Base-by-base conservation (phyloP, 2,888 invertebrate genomes). In the Andrena haemorrhoa region DNA sequence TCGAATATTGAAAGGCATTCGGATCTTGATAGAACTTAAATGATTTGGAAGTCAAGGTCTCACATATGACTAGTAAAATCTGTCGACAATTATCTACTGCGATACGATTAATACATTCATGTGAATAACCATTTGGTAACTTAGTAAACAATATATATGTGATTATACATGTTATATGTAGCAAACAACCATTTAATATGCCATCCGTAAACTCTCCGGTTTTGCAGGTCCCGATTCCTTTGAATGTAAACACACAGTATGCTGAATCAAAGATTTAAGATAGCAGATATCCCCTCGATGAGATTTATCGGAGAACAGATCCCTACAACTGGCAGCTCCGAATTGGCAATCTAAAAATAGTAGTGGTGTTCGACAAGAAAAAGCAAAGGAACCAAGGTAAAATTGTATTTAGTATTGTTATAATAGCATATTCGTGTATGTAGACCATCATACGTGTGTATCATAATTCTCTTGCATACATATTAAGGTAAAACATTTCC, bases 381-480 rank as follows among this genome's bases (percentile, higher is more conserved):
- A 79, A 85, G 85, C 85, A 87, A 83, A 90, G 81, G 88, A 88
- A 90, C 80, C 72, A 83, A 89, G 81, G 79, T 87, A 88, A 85
- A 83, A 74, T 89, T 89, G 77, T 90, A 89, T 89, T 89, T 90
- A 87, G 82, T 82, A 83, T 81, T 83, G 79, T 83, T 86, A 83
- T 88, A 86, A 87, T 88, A 85, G 78, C 68, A 89, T 80, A 79
- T 84, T 77, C 61, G 63, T 86, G 76, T 86, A 78, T 69, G 70
- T 82, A 73, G 79, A 86, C 75, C 82, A 86, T 77, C 74, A 79
- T 82, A 73, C 29, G 70, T 78, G 60, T 79, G 64, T 79, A 79
- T 85, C 71, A 79, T 83, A 83, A 56, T 65, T 79, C 66, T 72
- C 79, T 81, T 78, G 79, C 75, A 82, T 88, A 89, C 87, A 88